Conservation (phyloP, 1,140 invertebrate genomes). For the Wasmannia auropunctata region DNA sequence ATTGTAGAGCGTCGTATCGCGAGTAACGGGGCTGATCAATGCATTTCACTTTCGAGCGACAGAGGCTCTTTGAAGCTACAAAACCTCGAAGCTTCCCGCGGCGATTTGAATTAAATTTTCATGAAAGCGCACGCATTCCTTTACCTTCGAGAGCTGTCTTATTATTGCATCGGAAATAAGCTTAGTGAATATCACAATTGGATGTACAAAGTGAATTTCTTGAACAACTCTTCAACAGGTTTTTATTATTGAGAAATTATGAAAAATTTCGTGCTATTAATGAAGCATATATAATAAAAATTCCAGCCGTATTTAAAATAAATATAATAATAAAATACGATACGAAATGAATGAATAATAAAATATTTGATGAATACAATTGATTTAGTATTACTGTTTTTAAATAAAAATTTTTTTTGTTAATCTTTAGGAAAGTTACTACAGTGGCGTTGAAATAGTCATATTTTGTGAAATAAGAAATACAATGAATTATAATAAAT, state of each 20-base stretch:
- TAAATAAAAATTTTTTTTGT: not conserved
- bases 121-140: not conserved
- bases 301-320: not conserved
- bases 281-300: not conserved
- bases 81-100: constrained; percentile 48
- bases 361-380: not conserved
- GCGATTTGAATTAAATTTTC: constrained; percentile 45
- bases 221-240: not conserved
- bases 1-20: constrained; percentile 45
- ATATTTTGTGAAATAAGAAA: too few species aligned
- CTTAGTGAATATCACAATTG: not conserved
- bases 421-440: too few species aligned
- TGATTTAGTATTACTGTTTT: not conserved
- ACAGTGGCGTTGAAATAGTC: too few species aligned
- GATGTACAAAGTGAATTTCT: not conserved
- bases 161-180: not conserved
- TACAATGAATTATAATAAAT: too few species aligned
- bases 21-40: constrained; percentile 54
- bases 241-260: not conserved
- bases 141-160: not conserved
- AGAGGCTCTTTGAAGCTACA: constrained; percentile 47
- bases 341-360: not conserved
- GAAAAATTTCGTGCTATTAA: not conserved
- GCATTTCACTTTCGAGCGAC: constrained; percentile 68
- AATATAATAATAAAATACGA: too few species aligned